These are phyloP conservation scores for Cremastinae sp. DNA, from an alignment of 2,888 invertebrate genomes.

Conservation along the genomic window DNA sequence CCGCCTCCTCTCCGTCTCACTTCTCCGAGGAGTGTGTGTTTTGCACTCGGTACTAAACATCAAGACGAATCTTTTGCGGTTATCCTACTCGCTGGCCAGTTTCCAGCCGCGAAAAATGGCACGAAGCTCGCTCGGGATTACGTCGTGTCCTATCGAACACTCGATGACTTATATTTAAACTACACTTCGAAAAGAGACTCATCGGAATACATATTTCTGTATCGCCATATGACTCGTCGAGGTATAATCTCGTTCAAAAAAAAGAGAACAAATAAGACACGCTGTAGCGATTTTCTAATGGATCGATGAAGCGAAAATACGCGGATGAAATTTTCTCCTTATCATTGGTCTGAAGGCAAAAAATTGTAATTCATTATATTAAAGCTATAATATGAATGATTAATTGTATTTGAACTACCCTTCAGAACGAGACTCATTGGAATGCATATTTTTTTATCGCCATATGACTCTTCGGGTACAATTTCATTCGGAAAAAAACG, in stretches of 20 bases:
- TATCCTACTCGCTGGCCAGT: constrained; percentile 53
- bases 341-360: too few species aligned
- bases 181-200: constrained; percentile 34
- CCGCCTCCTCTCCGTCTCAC: not conserved
- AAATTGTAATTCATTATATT: too few species aligned
- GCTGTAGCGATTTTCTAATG: not conserved
- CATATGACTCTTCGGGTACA: constrained; percentile 27
- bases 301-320: not conserved
- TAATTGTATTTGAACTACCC: constrained; percentile 71
- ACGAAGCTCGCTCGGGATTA: constrained; percentile 61
- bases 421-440: constrained; percentile 22
- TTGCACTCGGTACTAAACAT: constrained; percentile 63
- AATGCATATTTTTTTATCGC: constrained; percentile 15
- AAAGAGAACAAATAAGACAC: not conserved
- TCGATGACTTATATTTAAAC: constrained; percentile 73
- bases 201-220: constrained; percentile 15
- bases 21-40: constrained; percentile 26
- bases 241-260: constrained; percentile 13
- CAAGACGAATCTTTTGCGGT: constrained; percentile 47
- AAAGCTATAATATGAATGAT: too few species aligned
- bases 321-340: not conserved
- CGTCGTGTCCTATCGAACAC: constrained; percentile 72
- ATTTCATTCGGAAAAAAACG: not conserved
- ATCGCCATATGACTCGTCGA: constrained; percentile 26
- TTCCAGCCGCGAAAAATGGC: constrained; percentile 60